A percentile compares a stretch with the other conserved stretches of the same genome.
Evolutionary conservation across 2,113 vertebrate genomes (phyloP).

Genomic region (Lonchura striata): DNA sequence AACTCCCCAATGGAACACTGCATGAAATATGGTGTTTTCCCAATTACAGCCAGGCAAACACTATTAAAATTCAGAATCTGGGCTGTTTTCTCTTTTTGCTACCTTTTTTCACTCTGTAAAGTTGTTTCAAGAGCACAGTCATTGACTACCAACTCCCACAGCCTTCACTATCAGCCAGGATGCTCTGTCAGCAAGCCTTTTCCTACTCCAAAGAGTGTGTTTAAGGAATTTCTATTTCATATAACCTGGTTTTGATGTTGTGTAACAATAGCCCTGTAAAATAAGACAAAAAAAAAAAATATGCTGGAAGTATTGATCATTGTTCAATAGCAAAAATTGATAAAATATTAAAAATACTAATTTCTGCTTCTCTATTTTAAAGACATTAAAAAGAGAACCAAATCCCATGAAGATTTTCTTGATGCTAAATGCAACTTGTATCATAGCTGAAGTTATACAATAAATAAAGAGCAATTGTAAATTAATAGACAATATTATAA

Average conservation of each 20-base stretch:
- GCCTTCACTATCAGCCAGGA: neutral
- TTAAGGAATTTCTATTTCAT: neutral
- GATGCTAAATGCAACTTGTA: neutral
- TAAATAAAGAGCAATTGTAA: neutral
- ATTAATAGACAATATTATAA: neutral
- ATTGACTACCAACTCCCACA: neutral
- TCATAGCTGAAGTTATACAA: neutral
- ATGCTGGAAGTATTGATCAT: neutral
- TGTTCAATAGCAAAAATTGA: neutral
- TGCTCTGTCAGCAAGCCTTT: constrained; percentile 13
- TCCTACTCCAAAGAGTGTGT: neutral
- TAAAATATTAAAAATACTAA: neutral
- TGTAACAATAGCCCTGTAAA: neutral
- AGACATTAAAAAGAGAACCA: neutral
- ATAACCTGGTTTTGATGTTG: neutral
- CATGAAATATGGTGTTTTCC: neutral
- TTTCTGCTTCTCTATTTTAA: neutral
- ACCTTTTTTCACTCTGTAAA: neutral
- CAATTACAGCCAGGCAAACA: neutral
- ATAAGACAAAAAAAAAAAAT: neutral
- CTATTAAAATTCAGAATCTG: neutral
- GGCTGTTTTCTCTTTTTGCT: neutral
- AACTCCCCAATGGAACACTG: neutral
- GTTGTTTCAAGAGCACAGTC: neutral
- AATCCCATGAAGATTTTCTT: neutral